Percentiles rank a stretch among this genome's conserved stretches.
These are phyloP conservation scores for Chloropsis cyanopogon DNA, from an alignment of 2,113 vertebrate species.

Conservation along the genomic window DNA sequence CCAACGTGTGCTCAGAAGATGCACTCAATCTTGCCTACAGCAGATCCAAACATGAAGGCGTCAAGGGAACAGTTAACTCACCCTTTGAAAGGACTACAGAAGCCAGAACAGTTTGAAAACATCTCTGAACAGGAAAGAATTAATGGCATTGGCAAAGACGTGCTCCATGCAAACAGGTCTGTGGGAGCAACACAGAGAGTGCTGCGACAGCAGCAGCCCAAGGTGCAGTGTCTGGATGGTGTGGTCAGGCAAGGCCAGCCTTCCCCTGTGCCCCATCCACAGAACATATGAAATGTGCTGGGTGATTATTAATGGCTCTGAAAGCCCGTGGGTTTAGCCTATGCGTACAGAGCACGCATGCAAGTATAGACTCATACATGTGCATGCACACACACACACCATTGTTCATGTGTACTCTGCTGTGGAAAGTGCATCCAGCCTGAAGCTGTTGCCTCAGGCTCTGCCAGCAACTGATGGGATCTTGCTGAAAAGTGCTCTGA, in stretches of 20 bases:
- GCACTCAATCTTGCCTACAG: neutral
- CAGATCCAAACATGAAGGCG: neutral
- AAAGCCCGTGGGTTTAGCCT: neutral
- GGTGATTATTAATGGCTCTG: neutral
- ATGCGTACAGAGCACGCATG: fast-evolving
- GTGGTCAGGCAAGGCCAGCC: neutral
- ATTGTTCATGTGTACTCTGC: fast-evolving
- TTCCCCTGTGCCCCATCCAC: neutral
- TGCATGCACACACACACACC: neutral
- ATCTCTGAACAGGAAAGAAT: neutral
- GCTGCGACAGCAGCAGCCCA: neutral
- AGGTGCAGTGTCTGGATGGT: fast-evolving
- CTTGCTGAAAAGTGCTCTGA: neutral
- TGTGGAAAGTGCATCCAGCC: neutral
- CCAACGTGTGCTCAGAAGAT: neutral
- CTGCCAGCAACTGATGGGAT: neutral
- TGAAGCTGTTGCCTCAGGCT: fast-evolving
- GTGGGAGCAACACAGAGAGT: neutral
- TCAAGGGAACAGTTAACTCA: neutral
- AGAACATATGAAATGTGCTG: neutral
- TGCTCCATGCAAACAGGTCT: neutral
- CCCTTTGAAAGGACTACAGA: neutral
- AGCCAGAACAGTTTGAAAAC: neutral
- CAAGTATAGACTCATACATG: neutral
- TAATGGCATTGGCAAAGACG: neutral